Evolutionary conservation across 92 coral and sea anemone species (phyloP).

Genomic region (Palythoa grandiflora): DNA sequence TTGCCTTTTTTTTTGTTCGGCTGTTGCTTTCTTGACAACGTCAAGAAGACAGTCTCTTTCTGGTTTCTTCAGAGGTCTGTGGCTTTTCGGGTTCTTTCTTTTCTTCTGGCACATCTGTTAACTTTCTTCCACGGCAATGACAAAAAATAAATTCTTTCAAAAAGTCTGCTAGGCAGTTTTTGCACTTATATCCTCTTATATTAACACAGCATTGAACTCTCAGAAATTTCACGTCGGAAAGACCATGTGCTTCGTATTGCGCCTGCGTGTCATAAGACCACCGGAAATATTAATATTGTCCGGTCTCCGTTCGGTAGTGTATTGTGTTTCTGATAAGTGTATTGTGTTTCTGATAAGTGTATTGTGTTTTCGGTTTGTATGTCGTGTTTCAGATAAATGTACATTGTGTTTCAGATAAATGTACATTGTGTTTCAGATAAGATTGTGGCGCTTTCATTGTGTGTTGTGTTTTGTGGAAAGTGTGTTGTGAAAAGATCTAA

Average conservation of each 20-base stretch:
- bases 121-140: constrained; percentile 47
- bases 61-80: constrained; percentile 42
- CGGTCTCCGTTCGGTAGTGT: background rate
- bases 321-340: background rate
- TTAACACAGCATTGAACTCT: background rate
- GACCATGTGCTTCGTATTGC: constrained; percentile 44
- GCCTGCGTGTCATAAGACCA: constrained; percentile 40
- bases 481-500: too few species aligned
- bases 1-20: constrained; percentile 26
- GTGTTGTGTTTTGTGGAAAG: too few species aligned
- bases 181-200: constrained; percentile 47
- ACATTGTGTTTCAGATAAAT: too few species aligned
- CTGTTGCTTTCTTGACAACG: constrained; percentile 25
- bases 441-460: too few species aligned
- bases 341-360: background rate
- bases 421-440: too few species aligned
- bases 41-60: constrained; percentile 3
- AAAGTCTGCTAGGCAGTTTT: constrained; percentile 55
- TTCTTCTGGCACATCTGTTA: constrained; percentile 41
- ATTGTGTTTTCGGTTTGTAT: too few species aligned
- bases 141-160: constrained; percentile 51
- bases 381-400: too few species aligned
- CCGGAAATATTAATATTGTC: background rate
- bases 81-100: constrained; percentile 41
- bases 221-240: constrained; percentile 26